phyloP scores from a whole-genome alignment of 2,888 invertebrate species.

The Glyphotaelius pellucidus region DNA sequence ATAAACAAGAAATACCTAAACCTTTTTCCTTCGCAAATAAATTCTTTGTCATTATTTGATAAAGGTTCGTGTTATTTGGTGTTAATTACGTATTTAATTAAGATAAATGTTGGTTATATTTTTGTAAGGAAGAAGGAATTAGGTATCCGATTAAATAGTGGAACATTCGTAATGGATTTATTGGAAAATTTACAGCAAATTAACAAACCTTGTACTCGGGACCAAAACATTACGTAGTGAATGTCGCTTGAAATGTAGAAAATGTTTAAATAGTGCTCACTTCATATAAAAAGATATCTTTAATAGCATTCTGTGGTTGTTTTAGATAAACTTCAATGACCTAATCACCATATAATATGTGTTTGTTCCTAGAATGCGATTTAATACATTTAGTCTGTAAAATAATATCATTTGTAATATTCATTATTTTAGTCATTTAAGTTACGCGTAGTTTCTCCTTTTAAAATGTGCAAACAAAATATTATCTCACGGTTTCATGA shows the following conservation, averaged over 20 bases:
- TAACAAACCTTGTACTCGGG: background rate
- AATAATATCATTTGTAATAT: too few relatives aligned
- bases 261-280: background rate
- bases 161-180: background rate
- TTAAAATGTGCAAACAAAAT: too few relatives aligned
- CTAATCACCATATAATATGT: background rate
- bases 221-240: too few relatives aligned
- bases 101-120: background rate
- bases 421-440: too few relatives aligned
- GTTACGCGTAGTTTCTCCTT: too few relatives aligned
- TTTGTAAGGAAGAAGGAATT: background rate
- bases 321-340: background rate
- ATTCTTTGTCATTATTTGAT: background rate
- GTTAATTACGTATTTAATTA: background rate
- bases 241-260: background rate
- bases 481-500: too few relatives aligned
- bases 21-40: background rate
- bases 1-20: background rate
- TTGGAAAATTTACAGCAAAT: background rate
- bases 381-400: too few relatives aligned
- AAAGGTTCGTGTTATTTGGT: background rate
- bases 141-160: conserved; percentile 2
- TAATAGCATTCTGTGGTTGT: background rate
- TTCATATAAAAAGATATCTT: background rate
- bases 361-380: too few relatives aligned